Evolutionary conservation across 2,888 invertebrate genomes (phyloP).

Genomic region (Nemotelus pantherinus): DNA sequence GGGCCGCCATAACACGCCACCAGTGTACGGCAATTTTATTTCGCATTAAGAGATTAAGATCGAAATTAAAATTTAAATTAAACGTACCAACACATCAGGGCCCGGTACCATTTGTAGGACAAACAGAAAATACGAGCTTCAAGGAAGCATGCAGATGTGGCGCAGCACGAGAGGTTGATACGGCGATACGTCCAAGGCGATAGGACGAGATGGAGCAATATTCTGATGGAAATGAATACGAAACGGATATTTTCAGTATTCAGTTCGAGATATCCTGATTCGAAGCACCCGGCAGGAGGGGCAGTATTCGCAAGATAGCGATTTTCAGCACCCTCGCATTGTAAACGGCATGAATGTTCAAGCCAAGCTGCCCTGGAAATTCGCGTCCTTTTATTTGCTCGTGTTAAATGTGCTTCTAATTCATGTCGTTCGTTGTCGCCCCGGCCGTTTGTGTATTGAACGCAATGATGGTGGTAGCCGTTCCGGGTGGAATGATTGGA

Average conservation of each 20-base stretch:
- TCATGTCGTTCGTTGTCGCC: too few relatives aligned
- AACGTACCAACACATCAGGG: constrained; percentile 52
- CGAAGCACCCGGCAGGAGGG: neutral
- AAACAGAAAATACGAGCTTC: constrained; percentile 3
- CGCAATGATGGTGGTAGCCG: too few relatives aligned
- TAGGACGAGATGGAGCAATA: neutral
- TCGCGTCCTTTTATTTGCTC: constrained; percentile 45
- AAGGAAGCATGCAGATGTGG: neutral
- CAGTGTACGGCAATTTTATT: constrained; percentile 64
- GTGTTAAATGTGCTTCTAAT: constrained; percentile 54
- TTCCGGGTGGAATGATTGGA: neutral
- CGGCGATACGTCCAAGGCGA: neutral
- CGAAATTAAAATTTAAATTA: constrained; percentile 65
- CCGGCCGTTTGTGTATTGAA: neutral
- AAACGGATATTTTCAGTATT: constrained; percentile 23
- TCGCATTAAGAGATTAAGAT: constrained; percentile 65
- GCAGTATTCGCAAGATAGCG: constrained; percentile 7
- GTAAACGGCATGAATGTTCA: constrained; percentile 3
- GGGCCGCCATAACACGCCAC: constrained; percentile 56
- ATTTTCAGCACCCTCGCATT: constrained; percentile 38
- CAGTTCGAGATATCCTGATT: constrained; percentile 4
- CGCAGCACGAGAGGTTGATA: neutral
- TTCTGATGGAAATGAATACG: constrained; percentile 31
- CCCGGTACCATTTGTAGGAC: constrained; percentile 12
- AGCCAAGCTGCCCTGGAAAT: constrained; percentile 1